These are phyloP conservation scores for Cebuella pygmaea DNA, from an alignment of 2,797 vertebrate species.

Conservation along the genomic window DNA sequence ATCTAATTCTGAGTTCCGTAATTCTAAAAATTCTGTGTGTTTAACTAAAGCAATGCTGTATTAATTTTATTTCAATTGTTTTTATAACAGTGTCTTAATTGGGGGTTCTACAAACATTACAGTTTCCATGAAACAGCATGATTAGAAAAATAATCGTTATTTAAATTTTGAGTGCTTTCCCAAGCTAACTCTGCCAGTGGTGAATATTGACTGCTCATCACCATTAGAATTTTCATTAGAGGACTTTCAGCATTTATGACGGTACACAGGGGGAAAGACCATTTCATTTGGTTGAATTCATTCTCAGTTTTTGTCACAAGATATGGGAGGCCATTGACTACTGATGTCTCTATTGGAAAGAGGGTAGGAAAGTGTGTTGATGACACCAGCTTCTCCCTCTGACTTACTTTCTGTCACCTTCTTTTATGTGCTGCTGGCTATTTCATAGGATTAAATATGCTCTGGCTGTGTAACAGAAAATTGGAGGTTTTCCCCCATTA, in stretches of 20 bases:
- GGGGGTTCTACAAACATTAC: background rate
- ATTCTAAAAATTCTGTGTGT: background rate
- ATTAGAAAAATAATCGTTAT: background rate
- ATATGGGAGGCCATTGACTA: background rate
- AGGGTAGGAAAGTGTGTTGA: background rate
- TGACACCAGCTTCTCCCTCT: background rate
- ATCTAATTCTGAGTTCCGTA: background rate
- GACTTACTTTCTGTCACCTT: background rate
- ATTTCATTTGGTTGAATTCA: background rate
- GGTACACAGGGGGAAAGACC: background rate
- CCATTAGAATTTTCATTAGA: background rate
- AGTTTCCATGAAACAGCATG: background rate
- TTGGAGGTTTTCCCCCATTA: background rate
- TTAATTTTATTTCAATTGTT: background rate
- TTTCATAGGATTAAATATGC: background rate
- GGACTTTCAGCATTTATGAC: background rate
- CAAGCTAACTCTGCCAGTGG: background rate
- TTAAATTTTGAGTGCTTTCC: background rate
- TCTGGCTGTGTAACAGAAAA: background rate
- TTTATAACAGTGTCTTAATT: background rate
- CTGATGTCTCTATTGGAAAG: background rate
- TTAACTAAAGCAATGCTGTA: background rate
- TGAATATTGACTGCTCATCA: background rate
- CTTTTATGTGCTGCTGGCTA: background rate
- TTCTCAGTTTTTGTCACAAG: background rate